Evolutionary conservation across 2,888 invertebrate species (phyloP).

Genomic region (Athalia cordata): DNA sequence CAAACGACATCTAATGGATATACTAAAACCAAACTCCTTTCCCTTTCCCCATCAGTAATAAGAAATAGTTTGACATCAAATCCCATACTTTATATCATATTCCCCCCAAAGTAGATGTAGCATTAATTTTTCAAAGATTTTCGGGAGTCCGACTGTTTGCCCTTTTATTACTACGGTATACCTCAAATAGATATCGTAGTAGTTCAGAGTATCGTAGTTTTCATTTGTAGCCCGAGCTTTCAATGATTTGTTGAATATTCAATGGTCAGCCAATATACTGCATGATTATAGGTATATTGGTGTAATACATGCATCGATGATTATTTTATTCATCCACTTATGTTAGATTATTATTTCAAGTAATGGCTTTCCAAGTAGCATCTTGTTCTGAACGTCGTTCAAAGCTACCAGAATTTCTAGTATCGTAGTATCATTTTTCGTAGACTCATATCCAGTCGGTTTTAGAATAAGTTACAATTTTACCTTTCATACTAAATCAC

Average conservation of each 20-base stretch:
- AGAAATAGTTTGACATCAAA: too few species aligned
- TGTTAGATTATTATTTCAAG: background rate
- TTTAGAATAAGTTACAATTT: too few species aligned
- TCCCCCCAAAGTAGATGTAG: background rate
- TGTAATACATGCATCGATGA: slow-evolving; percentile 26
- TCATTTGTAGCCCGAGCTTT: background rate
- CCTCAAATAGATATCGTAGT: background rate
- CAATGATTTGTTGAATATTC: slow-evolving; percentile 19
- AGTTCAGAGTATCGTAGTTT: background rate
- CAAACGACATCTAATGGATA: background rate
- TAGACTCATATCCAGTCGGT: slow-evolving; percentile 24
- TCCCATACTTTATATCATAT: background rate
- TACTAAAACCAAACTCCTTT: too few species aligned
- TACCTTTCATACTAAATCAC: too few species aligned
- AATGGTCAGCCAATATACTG: slow-evolving; percentile 22
- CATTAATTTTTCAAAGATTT: slow-evolving; percentile 12
- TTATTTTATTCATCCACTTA: background rate
- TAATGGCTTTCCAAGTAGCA: slow-evolving; percentile 16
- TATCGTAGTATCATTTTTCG: background rate
- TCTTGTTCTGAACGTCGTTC: background rate
- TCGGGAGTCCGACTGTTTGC: background rate
- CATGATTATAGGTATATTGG: slow-evolving; percentile 24
- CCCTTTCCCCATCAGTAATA: too few species aligned
- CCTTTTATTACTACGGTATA: background rate
- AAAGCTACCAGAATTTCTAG: background rate